Evolutionary conservation across 2,888 invertebrate species (phyloP).

Genomic region (Rapana venosa): DNA sequence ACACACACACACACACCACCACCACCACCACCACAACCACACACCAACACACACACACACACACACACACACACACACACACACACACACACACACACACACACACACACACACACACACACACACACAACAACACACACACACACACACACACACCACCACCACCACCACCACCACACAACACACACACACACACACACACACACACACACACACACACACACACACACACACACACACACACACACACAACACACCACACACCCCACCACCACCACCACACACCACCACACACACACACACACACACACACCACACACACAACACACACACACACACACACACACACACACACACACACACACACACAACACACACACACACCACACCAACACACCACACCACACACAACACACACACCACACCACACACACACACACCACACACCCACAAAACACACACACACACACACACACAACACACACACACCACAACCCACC

Average conservation of each 20-base stretch:
- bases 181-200: neutral
- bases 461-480: neutral
- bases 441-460: neutral
- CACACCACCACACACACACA: neutral
- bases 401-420: neutral
- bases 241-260: no score
- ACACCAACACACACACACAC: no score
- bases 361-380: neutral
- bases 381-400: no score
- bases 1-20: neutral
- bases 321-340: neutral
- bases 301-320: neutral
- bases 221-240: neutral
- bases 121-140: neutral
- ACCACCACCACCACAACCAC: no score
- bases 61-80: slow-evolving; percentile 2
- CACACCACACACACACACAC: no score
- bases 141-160: neutral
- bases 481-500: no score
- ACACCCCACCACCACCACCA: no score
- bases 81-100: slow-evolving; percentile 8
- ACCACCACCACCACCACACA: neutral
- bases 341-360: neutral
- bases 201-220: neutral
- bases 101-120: neutral